Evolutionary conservation across 2,113 vertebrate genomes (phyloP).

Genomic region (Embiotoca jacksoni): DNA sequence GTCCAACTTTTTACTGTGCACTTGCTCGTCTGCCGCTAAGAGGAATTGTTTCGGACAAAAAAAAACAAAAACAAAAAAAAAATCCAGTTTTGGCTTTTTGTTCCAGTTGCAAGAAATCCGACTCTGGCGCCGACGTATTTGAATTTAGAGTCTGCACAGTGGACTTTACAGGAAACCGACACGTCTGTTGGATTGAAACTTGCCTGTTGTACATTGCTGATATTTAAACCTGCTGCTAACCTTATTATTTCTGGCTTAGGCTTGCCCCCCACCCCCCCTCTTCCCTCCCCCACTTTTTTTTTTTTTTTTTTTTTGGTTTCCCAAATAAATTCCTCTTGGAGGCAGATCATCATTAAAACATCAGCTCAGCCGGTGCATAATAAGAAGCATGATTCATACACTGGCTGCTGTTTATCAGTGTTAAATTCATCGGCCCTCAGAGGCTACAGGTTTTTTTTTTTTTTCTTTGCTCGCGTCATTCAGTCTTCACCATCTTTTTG

Average conservation of each 20-base stretch:
- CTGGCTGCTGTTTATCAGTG: conserved; percentile 26
- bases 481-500: background rate
- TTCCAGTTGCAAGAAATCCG: background rate
- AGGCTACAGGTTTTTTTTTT: conserved; percentile 7
- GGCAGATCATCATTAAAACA: background rate
- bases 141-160: background rate
- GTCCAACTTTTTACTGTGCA: conserved; percentile 9
- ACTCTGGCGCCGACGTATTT: background rate
- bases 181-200: background rate
- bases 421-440: background rate
- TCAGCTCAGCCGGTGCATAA: conserved; percentile 39
- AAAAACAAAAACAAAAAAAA: background rate
- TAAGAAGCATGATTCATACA: conserved; percentile 4
- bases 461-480: conserved; percentile 10
- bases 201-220: conserved; percentile 36
- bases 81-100: background rate
- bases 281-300: background rate
- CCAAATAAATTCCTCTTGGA: conserved; percentile 24
- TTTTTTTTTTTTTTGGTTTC: background rate
- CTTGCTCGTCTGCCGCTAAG: conserved; percentile 31
- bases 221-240: conserved; percentile 8
- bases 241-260: background rate
- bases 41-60: no score
- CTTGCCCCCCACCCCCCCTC: no score
- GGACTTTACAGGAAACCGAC: background rate